A percentile compares a stretch with the other conserved stretches of the same genome.
Evolutionary conservation across 2,113 vertebrate genomes (phyloP).

Genomic region (Cebidichthys violaceus): DNA sequence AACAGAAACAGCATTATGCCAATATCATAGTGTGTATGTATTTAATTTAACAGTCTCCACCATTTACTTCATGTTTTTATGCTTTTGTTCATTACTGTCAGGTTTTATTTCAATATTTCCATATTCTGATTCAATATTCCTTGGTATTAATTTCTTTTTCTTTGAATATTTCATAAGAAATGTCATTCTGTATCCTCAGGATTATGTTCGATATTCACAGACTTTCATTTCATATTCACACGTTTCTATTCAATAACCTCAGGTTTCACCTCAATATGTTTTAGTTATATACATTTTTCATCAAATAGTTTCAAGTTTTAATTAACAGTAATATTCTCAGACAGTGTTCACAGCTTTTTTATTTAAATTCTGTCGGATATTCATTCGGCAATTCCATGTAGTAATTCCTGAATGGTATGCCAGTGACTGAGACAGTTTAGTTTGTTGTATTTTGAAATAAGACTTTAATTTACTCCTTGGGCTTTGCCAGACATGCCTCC

Average conservation of each 20-base stretch:
- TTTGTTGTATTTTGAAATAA: neutral
- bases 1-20: neutral
- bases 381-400: neutral
- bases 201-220: neutral
- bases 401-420: neutral
- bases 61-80: neutral
- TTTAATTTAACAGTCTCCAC: neutral
- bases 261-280: neutral
- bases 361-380: neutral
- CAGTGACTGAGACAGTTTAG: neutral
- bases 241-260: neutral
- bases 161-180: neutral
- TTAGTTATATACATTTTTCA: neutral
- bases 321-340: neutral
- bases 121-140: neutral
- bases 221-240: neutral
- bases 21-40: neutral
- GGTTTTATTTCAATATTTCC: neutral
- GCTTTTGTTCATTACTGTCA: neutral
- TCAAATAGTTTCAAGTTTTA: neutral
- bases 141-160: neutral
- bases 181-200: neutral
- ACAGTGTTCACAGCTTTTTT: neutral
- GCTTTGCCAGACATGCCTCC: neutral
- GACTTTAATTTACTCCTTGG: slow-evolving; percentile 27